Evolutionary conservation across 1,140 invertebrate genomes (phyloP), one percentile per base, ranked within the genome.

Genomic region (Zaprionus gabonicus): DNA sequence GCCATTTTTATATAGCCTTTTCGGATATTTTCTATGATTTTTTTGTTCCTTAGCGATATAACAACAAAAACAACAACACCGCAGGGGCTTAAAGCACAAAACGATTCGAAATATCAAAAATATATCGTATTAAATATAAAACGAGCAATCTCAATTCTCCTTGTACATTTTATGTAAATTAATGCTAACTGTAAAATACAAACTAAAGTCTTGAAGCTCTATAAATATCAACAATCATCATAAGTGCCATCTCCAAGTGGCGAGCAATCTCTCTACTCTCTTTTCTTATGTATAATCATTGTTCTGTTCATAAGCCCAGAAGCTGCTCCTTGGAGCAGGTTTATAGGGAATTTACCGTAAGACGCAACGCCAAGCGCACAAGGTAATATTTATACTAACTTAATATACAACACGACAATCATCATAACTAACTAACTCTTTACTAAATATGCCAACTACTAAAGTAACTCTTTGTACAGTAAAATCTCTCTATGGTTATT

Each of bases 41-140:
- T 81, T 84, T 41, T 70, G 78, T 88, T 88, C 58, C 28, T 71
- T 76, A 76, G 73, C 62, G 63, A 83, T 87, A 88, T 88, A 90
- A 88, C 85, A 90, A 88, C 85, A 88, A 88, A 90, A 88, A 88
- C 85, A 88, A 88, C 85, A 88, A 88, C 85, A 88, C 70, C 69
- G 78, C 76, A 88, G 78, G 81, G 81, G 85, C 84, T 79, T 66
- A 38, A 81, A 84, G 81, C 85, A 88, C 78, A 73, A 88, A 77
- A 53, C 17, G 41, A 76, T 67, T 63, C 65, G 75, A 68, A 75
- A 70, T 74, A 64, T 66, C 10, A 67, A 77, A 75, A 46, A 49
- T 60, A 64, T 60, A 36, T 71, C 41, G 28, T 65, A 28, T 12
- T 34, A n/a, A 58, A 34, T 13, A 23, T 9, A 36, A 58, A 36